These are phyloP conservation scores for Panagrolaimus sp. DNA, from an alignment of 1,140 invertebrate species.

Conservation along the genomic window DNA sequence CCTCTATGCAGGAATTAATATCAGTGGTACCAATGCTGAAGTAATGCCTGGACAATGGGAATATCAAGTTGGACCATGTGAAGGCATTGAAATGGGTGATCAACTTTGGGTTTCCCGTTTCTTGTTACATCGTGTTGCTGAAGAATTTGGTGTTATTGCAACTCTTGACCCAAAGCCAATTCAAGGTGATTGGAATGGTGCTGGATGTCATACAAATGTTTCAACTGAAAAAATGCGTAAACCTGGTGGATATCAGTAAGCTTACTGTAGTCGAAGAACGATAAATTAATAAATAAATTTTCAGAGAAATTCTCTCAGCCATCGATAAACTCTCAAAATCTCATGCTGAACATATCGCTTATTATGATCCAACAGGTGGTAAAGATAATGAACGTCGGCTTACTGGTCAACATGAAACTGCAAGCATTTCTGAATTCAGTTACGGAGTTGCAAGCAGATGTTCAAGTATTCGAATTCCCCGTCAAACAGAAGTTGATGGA, in stretches of 20 bases:
- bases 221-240: constrained; percentile 80
- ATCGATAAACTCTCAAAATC: constrained; percentile 74
- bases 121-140: constrained; percentile 76
- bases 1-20: constrained; percentile 80
- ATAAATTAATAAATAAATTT: no score
- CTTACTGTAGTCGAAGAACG: no score
- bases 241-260: constrained; percentile 69
- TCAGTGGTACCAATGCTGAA: constrained; percentile 85
- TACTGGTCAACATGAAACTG: constrained; percentile 79
- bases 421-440: constrained; percentile 78
- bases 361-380: constrained; percentile 76
- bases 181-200: constrained; percentile 75
- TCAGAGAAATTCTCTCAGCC: constrained; percentile 52
- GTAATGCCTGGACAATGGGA: constrained; percentile 79
- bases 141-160: constrained; percentile 82
- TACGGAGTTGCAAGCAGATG: constrained; percentile 72
- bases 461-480: constrained; percentile 75
- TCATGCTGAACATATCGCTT: constrained; percentile 78
- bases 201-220: constrained; percentile 81
- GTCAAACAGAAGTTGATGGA: constrained; percentile 75
- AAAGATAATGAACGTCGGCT: constrained; percentile 77
- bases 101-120: constrained; percentile 84
- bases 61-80: constrained; percentile 66
- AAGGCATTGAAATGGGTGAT: constrained; percentile 77
- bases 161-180: constrained; percentile 82